phyloP scores from a whole-genome alignment of 2,888 invertebrate genomes.

The Oxycera nigricornis region DNA sequence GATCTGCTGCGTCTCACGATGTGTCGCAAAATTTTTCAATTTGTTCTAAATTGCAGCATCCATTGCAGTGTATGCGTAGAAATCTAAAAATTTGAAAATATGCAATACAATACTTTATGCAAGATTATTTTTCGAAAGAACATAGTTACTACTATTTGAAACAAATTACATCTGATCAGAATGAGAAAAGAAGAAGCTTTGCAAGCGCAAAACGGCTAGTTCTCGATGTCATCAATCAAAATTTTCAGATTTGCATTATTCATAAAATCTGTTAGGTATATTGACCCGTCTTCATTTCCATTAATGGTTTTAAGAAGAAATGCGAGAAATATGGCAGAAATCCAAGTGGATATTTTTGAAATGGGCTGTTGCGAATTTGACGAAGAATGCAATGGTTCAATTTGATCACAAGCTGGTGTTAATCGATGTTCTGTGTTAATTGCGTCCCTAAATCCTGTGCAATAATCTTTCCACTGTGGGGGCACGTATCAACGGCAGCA shows the following conservation, averaged over 20 bases:
- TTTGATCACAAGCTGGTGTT: no score
- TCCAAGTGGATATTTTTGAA: not conserved
- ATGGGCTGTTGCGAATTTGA: no score
- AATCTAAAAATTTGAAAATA: constrained; percentile 44
- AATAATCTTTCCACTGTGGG: no score
- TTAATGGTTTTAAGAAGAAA: not conserved
- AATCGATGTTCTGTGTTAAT: no score
- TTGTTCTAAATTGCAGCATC: constrained; percentile 50
- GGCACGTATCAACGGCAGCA: no score
- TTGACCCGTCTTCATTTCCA: not conserved
- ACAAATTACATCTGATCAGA: not conserved
- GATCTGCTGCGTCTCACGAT: not conserved
- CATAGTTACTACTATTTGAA: not conserved
- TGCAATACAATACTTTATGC: constrained; percentile 22
- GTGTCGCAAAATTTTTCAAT: constrained; percentile 31
- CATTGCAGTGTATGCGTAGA: constrained; percentile 52
- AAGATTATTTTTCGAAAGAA: constrained; percentile 10
- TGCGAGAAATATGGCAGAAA: not conserved
- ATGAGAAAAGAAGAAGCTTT: constrained; percentile 9
- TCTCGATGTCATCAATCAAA: constrained; percentile 18
- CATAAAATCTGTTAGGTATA: constrained; percentile 20
- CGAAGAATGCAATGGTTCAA: no score
- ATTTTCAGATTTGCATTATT: not conserved
- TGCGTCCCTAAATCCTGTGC: no score
- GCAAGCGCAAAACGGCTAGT: not conserved